Conservation (phyloP, 2,797 vertebrate genomes). For the Orestias chungarensis region DNA sequence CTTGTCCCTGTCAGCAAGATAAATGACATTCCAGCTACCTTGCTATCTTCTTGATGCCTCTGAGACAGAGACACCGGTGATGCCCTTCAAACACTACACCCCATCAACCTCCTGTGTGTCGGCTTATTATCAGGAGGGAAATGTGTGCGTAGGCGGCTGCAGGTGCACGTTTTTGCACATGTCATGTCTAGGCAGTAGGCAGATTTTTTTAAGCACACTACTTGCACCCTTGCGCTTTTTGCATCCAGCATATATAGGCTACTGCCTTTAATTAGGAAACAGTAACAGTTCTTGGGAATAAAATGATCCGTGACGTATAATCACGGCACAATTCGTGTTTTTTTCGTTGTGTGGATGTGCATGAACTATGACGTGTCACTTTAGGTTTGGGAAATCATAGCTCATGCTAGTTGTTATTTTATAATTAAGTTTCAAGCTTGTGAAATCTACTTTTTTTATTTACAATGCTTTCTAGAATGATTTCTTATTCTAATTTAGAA, state of each 20-base stretch:
- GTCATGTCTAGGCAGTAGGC: conserved; percentile 20
- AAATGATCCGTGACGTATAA: conserved; percentile 17
- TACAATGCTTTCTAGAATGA: neutral
- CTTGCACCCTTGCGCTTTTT: conserved; percentile 11
- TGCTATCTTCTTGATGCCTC: conserved; percentile 68
- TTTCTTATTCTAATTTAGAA: neutral
- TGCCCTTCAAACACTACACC: conserved; percentile 71
- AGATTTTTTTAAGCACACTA: conserved; percentile 16
- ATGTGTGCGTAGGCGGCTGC: conserved; percentile 7
- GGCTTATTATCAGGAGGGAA: conserved; percentile 45
- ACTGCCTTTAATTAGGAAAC: conserved; percentile 12
- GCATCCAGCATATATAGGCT: neutral
- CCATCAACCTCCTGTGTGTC: conserved; percentile 43
- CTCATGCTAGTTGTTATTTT: neutral
- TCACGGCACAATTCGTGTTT: neutral
- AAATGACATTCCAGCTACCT: conserved; percentile 66
- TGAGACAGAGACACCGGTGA: conserved; percentile 65
- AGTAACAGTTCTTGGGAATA: conserved; percentile 2
- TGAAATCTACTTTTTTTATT: neutral
- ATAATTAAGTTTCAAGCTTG: neutral
- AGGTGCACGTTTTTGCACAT: conserved; percentile 22
- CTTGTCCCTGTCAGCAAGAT: conserved; percentile 76
- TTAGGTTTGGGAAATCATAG: neutral
- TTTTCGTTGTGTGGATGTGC: conserved; percentile 13
- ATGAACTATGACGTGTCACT: neutral